Evolutionary conservation across 1,140 invertebrate genomes (phyloP).

Genomic region (Caenorhabditis latens): DNA sequence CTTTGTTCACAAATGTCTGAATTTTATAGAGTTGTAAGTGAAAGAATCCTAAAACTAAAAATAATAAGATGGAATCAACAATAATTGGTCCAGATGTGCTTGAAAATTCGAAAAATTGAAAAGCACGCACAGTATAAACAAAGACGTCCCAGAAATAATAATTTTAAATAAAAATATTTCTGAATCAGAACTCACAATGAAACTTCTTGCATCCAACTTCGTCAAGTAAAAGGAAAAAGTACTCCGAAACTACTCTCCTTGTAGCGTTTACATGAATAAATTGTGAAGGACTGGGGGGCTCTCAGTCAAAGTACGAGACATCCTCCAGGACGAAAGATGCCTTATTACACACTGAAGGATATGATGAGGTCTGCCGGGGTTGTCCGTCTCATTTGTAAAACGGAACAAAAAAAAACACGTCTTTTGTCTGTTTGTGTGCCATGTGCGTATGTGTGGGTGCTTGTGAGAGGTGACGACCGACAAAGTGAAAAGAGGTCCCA

Average conservation of each 20-base stretch:
- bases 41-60: no score
- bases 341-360: conserved; percentile 55
- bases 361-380: conserved; percentile 45
- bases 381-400: conserved; percentile 52
- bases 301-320: conserved; percentile 43
- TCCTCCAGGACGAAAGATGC: conserved; percentile 28
- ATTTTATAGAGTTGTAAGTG: no score
- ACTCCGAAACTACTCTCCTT: conserved; percentile 16
- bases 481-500: conserved; percentile 40
- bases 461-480: conserved; percentile 31
- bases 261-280: conserved; percentile 53
- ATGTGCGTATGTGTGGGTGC: conserved; percentile 30
- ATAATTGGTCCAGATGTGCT: no score
- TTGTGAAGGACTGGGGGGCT: conserved; percentile 41
- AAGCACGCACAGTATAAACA: no score
- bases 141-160: no score
- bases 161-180: neutral
- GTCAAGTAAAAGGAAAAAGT: neutral
- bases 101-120: no score
- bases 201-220: neutral
- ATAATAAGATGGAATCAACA: no score
- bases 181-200: neutral
- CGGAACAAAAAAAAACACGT: conserved; percentile 46
- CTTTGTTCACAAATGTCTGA: no score
- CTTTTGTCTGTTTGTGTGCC: conserved; percentile 32